These are phyloP conservation scores for Drosophila nigricruria DNA, from an alignment of 2,888 invertebrate genomes.

Conservation along the genomic window DNA sequence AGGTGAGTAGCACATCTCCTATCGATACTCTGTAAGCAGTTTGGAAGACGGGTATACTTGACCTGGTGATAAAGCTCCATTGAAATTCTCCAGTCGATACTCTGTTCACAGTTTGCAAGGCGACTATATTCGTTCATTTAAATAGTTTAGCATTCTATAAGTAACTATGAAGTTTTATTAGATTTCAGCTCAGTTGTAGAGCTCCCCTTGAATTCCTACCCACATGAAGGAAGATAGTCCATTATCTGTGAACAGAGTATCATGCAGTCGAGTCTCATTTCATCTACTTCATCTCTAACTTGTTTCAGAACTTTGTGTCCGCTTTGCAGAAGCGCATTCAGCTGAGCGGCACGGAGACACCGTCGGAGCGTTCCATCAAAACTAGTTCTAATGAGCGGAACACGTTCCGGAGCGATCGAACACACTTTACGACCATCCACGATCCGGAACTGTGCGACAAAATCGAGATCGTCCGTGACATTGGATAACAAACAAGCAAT, in stretches of 20 bases:
- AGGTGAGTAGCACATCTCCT: slow-evolving; percentile 87
- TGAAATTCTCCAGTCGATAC: background rate
- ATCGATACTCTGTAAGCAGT: too few species aligned
- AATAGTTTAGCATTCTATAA: too few species aligned
- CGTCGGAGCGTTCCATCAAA: slow-evolving; percentile 86
- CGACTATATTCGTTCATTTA: background rate
- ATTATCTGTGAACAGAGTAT: slow-evolving; percentile 30
- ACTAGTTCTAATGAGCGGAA: slow-evolving; percentile 89
- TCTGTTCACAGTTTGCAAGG: background rate
- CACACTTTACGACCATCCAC: slow-evolving; percentile 90
- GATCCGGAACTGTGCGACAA: slow-evolving; percentile 88
- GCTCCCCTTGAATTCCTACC: background rate
- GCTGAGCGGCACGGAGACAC: slow-evolving; percentile 87
- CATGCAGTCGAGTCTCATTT: background rate
- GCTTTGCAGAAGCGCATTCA: slow-evolving; percentile 91
- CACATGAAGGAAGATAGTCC: background rate
- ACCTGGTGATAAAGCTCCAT: too few species aligned
- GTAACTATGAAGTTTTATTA: background rate
- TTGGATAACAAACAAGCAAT: slow-evolving; percentile 85
- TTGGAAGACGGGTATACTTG: too few species aligned
- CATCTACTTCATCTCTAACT: background rate
- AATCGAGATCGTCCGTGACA: slow-evolving; percentile 85
- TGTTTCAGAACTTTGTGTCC: slow-evolving; percentile 91
- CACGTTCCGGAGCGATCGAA: slow-evolving; percentile 91
- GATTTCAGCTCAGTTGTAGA: background rate